phyloP scores from a whole-genome alignment of 2,113 vertebrate species.

The Phaethornis superciliosus region DNA sequence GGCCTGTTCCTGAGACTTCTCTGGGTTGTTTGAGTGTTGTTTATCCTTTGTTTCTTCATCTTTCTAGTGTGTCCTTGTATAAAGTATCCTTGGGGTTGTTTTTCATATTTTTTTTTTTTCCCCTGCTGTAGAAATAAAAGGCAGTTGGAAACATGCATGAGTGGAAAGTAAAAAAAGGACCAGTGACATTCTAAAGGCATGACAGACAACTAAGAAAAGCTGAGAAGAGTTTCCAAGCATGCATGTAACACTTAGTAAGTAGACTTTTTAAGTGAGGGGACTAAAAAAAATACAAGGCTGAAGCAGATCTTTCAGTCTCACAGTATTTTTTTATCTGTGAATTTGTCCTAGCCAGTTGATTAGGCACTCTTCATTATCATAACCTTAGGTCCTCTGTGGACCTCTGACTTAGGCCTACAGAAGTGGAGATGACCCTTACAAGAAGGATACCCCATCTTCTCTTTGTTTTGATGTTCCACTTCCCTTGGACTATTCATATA shows the following conservation, averaged over 20 bases:
- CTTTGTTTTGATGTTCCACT: background rate
- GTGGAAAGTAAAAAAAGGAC: background rate
- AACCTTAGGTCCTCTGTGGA: background rate
- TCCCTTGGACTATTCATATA: background rate
- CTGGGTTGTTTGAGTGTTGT: background rate
- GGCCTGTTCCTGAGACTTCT: background rate
- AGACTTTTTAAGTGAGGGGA: too few relatives aligned
- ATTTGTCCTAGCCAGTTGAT: background rate
- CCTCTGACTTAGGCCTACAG: background rate
- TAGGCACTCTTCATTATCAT: background rate
- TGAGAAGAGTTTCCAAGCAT: background rate
- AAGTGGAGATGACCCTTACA: background rate
- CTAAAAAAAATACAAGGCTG: background rate
- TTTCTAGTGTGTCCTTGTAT: accelerated
- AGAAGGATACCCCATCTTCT: background rate
- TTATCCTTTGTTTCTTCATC: background rate
- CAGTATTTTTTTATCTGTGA: background rate
- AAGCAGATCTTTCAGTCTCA: background rate
- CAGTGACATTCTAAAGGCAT: background rate
- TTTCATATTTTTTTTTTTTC: too few relatives aligned
- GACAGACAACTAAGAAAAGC: background rate
- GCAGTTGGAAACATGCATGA: background rate
- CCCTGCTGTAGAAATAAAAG: background rate
- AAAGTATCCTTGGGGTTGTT: background rate
- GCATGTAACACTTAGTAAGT: background rate